Evolutionary conservation across 2,113 vertebrate species (phyloP).

Genomic region (Lepisosteus oculatus): DNA sequence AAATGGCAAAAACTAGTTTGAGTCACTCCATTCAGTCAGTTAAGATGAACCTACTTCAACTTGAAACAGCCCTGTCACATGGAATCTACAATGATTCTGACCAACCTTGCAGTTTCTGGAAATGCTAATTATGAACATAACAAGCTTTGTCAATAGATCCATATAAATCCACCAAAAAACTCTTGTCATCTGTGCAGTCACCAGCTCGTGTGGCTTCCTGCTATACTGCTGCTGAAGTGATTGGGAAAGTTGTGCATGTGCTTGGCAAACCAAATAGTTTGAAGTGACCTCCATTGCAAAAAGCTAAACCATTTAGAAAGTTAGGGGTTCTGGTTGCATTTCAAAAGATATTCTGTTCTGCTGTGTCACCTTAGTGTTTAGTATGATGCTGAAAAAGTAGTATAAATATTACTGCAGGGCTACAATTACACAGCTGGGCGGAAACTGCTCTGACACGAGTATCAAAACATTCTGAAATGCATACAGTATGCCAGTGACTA

Average conservation of each 20-base stretch:
- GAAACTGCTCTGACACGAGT: too few relatives aligned
- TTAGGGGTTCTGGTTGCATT: too few relatives aligned
- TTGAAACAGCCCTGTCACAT: background rate
- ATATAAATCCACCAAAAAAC: constrained; percentile 21
- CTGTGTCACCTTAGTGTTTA: too few relatives aligned
- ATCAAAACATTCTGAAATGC: too few relatives aligned
- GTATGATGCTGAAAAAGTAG: too few relatives aligned
- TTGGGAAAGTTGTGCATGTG: constrained; percentile 7
- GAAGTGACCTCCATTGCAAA: background rate
- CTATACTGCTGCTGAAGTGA: constrained; percentile 9
- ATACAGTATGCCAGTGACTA: too few relatives aligned
- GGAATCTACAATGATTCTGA: constrained; percentile 49
- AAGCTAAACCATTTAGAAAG: too few relatives aligned
- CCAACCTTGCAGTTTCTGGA: constrained; percentile 43
- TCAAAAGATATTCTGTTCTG: too few relatives aligned
- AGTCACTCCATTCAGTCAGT: background rate
- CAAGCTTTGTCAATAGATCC: constrained; percentile 28
- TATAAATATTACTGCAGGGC: too few relatives aligned
- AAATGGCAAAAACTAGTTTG: too few relatives aligned
- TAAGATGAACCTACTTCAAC: background rate
- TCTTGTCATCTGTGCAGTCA: background rate
- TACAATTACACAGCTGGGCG: too few relatives aligned
- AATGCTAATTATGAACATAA: constrained; percentile 52
- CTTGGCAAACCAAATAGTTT: background rate
- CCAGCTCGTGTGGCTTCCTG: constrained; percentile 42